Base-by-base conservation (phyloP, 2,888 invertebrate species). In the Brenthis daphne region DNA sequence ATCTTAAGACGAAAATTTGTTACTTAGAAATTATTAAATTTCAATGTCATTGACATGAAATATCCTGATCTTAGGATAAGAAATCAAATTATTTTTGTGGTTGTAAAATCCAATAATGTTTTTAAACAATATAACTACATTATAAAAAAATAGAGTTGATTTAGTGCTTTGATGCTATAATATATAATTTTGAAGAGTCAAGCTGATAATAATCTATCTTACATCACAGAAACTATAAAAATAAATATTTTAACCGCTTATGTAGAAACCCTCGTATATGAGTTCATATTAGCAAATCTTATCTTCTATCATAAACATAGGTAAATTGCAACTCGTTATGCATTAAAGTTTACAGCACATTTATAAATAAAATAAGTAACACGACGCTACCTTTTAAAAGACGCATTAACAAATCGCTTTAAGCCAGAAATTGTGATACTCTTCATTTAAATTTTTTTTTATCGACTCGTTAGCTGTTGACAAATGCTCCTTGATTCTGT, bases 381-480 rank as follows among this genome's bases (percentile, higher is more conserved):
- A 79, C 79, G 80, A 81, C 86, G 85, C 86, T 87, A 87, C 86
- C 87, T 89, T 86, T 71, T 63, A 64, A 68, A 65, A 65, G 64
- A 58, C 60, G 54, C 70, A 84, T 82, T 82, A 84, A 90, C 89
- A 90, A 89, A 90, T 90, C 86, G 83, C 85, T 85, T 77, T 80
- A 76, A 80, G 81, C 80, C 82, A 86, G 82, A 85, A 61, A 53
- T 57, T 87, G 87, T 90, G 84, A 89, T 84, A 83, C 84, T 78
- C 83, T 83, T 85, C 84, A 87, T 82, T 81, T 83, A 85, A 85
- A 66, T 88, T 88, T 87, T 29, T 29, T 88, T 89, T 91, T 87
- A 89, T 90, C 85, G 84, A 83, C 85, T 90, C 87, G 86, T 91
- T 90, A 90, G 83, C 77, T 77, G 73, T 82, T 86, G 84, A 90